Evolutionary conservation across 1,140 invertebrate species (phyloP).

Genomic region (Chironomus striatipennis): DNA sequence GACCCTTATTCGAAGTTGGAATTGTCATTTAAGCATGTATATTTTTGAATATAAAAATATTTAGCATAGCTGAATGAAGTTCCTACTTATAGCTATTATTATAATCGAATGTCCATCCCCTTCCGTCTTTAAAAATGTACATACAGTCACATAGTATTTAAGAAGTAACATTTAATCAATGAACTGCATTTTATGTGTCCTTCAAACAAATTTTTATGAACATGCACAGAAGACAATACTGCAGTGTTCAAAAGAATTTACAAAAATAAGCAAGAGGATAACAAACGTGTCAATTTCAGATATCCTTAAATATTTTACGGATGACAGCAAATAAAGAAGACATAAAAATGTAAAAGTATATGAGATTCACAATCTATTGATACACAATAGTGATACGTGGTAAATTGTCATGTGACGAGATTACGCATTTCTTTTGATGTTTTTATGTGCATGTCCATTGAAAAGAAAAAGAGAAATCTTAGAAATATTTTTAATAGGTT

Average conservation of each 20-base stretch:
- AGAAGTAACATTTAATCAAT: not conserved
- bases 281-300: slow-evolving; percentile 22
- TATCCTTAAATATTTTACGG: slow-evolving; percentile 6
- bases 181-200: slow-evolving; percentile 12
- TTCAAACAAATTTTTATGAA: not conserved
- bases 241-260: too few species aligned
- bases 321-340: slow-evolving; percentile 19
- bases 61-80: too few species aligned
- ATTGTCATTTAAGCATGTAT: too few species aligned
- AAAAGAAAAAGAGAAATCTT: slow-evolving; percentile 11
- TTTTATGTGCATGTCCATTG: slow-evolving; percentile 19
- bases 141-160: too few species aligned
- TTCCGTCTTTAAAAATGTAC: not conserved
- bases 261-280: not conserved
- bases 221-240: not conserved
- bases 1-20: too few species aligned
- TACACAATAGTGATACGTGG: not conserved
- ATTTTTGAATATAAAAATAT: too few species aligned
- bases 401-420: slow-evolving; percentile 22
- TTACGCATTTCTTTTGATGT: slow-evolving; percentile 23
- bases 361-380: not conserved
- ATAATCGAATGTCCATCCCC: not conserved
- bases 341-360: slow-evolving; percentile 8
- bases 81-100: too few species aligned
- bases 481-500: not conserved